Evolutionary conservation across 2,888 invertebrate genomes (phyloP).

Genomic region (Caenorhabditis sp.): DNA sequence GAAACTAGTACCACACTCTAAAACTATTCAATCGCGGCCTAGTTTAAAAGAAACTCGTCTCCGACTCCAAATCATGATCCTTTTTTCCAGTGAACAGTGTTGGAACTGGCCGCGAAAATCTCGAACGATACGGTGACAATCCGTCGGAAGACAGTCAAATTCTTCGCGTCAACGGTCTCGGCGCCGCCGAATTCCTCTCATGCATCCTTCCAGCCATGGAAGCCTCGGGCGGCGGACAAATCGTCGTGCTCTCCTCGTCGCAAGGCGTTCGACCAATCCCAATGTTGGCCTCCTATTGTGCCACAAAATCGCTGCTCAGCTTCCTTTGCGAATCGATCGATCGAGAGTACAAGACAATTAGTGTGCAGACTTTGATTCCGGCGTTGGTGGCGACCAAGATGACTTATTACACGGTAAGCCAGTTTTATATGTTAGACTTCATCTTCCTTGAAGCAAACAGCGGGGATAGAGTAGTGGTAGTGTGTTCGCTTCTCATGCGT

Average conservation of each 20-base stretch:
- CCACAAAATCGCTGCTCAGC: slow-evolving; percentile 57
- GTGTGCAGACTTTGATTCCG: slow-evolving; percentile 67
- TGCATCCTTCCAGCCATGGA: slow-evolving; percentile 67
- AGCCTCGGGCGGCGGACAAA: slow-evolving; percentile 66
- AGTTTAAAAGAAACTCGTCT: no score
- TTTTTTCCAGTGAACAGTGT: slow-evolving; percentile 65
- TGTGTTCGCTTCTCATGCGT: no score
- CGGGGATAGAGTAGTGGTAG: no score
- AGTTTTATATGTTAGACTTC: no score
- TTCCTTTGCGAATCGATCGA: slow-evolving; percentile 2
- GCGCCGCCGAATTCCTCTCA: slow-evolving; percentile 67
- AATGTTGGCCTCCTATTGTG: slow-evolving; percentile 66
- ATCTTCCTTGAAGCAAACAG: no score
- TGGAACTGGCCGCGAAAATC: slow-evolving; percentile 66
- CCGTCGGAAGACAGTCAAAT: slow-evolving; percentile 63
- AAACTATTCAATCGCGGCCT: no score
- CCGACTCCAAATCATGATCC: no score
- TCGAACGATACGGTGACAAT: slow-evolving; percentile 68
- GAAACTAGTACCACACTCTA: no score
- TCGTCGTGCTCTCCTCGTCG: slow-evolving; percentile 65
- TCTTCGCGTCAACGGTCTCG: slow-evolving; percentile 66
- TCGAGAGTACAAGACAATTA: slow-evolving; percentile 59
- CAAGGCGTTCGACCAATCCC: slow-evolving; percentile 69
- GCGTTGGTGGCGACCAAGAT: slow-evolving; percentile 69
- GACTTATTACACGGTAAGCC: slow-evolving; percentile 66